phyloP scores from a whole-genome alignment of 2,888 invertebrate species.

The Pyrrhosoma nymphula region DNA sequence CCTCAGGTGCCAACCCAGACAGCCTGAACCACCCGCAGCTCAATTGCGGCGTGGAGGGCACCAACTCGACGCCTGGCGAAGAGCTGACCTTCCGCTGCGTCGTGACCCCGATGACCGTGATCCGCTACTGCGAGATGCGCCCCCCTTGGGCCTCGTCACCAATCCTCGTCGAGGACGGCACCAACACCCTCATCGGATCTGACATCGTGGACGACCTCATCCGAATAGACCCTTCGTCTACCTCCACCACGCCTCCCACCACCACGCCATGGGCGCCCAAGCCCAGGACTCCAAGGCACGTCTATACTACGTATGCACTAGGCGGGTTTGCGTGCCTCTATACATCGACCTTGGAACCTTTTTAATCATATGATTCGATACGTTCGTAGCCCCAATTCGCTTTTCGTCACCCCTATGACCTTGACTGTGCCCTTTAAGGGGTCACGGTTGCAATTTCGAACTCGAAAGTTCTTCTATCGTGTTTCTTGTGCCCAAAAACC shows the following conservation, averaged over 20 bases:
- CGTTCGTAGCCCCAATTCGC: too few species aligned
- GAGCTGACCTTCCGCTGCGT: constrained; percentile 35
- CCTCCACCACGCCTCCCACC: not conserved
- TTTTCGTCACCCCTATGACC: too few species aligned
- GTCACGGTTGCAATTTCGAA: too few species aligned
- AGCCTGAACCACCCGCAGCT: not conserved
- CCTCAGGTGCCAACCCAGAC: constrained; percentile 1
- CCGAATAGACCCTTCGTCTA: not conserved
- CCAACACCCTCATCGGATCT: not conserved
- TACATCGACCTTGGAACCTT: too few species aligned
- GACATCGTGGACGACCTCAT: constrained; percentile 2
- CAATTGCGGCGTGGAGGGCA: constrained; percentile 9
- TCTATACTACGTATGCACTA: too few species aligned
- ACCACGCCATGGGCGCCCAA: not conserved
- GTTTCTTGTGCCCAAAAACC: too few species aligned
- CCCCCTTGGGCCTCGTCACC: not conserved
- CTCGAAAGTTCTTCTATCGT: too few species aligned
- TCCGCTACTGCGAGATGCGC: constrained; percentile 44
- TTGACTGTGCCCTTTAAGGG: too few species aligned
- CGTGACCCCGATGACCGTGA: not conserved
- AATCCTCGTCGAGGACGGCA: constrained; percentile 45
- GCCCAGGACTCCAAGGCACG: not conserved
- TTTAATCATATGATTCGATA: too few species aligned
- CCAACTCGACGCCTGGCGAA: constrained; percentile 44
- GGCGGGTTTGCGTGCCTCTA: too few species aligned